Evolutionary conservation across 2,797 vertebrate species (phyloP), one percentile per base, ranked within the genome.

Genomic region (Acrossocheilus wenchowensis): DNA sequence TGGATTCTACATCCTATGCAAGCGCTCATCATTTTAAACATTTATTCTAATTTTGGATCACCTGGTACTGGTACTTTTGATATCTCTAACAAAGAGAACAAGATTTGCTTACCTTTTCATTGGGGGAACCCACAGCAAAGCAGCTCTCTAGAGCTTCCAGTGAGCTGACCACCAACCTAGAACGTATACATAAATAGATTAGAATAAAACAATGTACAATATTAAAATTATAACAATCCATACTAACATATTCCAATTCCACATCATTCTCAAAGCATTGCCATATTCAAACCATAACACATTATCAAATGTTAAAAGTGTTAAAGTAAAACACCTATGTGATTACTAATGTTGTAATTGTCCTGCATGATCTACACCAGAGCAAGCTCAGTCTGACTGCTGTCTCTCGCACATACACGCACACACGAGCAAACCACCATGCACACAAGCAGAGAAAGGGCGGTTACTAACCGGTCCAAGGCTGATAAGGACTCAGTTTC

Each of bases 401-500:
- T 83, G 54, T 84, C 71, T 66, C 90, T 89, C 64, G 21, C 86
- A n/a, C 72, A 75, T 41, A 87, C 90, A 57, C 86, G 30, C 85
- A 77, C 87, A 95, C 92, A 91, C 87, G 54, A 83, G 93, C 92
- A 90, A 88, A 88, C 87, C 95, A 95, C 75, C 96, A 96, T 96
- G 96, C 93, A 91, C 90, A 91, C 92, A 92, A 93, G 92, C 97
- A 97, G 95, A 97, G 95, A 94, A 96, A 96, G 93, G 96, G 96
- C 95, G 95, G 93, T 94, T 99, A 99, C 98, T 99, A 97, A 99
- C 98, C 98, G 97, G 97, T 99, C 98, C 97, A 99, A 96, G 95
- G 97, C 97, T 94, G 97, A 99, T 97, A 99, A 96, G 97, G 98
- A 98, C 97, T 99, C 98, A 97, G 97, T 98, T 97, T 99, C 98